These are phyloP conservation scores for Drosophila mauritiana DNA, from an alignment of 1,140 invertebrate species.

Conservation along the genomic window DNA sequence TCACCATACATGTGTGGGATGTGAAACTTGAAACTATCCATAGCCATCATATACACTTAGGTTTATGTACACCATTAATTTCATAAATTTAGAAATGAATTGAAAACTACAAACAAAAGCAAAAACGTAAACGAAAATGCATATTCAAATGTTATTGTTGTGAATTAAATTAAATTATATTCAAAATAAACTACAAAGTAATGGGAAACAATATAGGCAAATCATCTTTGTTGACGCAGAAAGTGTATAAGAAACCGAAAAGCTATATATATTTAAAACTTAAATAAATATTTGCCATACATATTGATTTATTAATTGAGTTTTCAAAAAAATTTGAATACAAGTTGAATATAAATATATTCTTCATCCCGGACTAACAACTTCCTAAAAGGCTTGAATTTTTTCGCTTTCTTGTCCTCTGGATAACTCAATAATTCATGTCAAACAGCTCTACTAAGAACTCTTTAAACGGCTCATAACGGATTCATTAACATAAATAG, in stretches of 20 bases:
- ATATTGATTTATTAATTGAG: constrained; percentile 48
- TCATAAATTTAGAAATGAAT: constrained; percentile 32
- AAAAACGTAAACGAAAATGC: constrained; percentile 39
- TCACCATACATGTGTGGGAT: not conserved
- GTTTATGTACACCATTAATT: constrained; percentile 43
- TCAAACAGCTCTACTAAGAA: not conserved
- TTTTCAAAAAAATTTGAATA: constrained; percentile 69
- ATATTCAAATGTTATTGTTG: constrained; percentile 82
- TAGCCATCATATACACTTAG: constrained; percentile 30
- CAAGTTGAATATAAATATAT: constrained; percentile 66
- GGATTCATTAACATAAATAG: constrained; percentile 37
- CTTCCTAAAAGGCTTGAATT: not conserved
- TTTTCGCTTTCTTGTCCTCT: constrained; percentile 11
- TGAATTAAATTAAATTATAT: constrained; percentile 79
- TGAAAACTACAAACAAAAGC: constrained; percentile 15
- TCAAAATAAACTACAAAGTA: constrained; percentile 45
- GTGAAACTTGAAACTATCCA: constrained; percentile 10
- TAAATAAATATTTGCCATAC: constrained; percentile 52
- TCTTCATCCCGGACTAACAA: constrained; percentile 10
- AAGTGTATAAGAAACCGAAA: constrained; percentile 18
- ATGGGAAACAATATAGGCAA: constrained; percentile 43
- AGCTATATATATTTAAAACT: constrained; percentile 11
- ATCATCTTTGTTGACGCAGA: constrained; percentile 70
- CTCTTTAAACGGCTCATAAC: constrained; percentile 40
- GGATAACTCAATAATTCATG: constrained; percentile 10